Evolutionary conservation across 2,797 vertebrate species (phyloP).

Genomic region (Argentina silus): DNA sequence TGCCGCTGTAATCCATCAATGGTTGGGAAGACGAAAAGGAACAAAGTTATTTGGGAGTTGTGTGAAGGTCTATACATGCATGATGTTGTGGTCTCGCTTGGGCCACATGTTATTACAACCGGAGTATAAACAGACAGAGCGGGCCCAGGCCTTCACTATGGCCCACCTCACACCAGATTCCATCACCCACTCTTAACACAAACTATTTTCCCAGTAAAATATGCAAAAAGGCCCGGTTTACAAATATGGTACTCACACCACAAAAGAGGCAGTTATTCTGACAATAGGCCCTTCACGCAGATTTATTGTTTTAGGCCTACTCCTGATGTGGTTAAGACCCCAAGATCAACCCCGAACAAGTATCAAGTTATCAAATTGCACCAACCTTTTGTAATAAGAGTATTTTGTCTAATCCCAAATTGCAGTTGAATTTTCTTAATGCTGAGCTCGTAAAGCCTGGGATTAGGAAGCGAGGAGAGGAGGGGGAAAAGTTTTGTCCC

Average conservation of each 20-base stretch:
- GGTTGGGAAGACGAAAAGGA: slow-evolving; percentile 32
- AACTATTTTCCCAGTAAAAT: slow-evolving; percentile 53
- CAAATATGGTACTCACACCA: slow-evolving; percentile 65
- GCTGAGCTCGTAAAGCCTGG: slow-evolving; percentile 88
- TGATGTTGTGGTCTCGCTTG: slow-evolving; percentile 32
- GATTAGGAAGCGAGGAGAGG: slow-evolving; percentile 83
- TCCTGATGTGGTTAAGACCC: slow-evolving; percentile 70
- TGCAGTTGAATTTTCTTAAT: slow-evolving; percentile 88
- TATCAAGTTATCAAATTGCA: slow-evolving; percentile 86
- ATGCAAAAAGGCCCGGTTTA: slow-evolving; percentile 74
- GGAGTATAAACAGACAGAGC: slow-evolving; percentile 52
- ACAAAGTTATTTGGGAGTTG: slow-evolving; percentile 47
- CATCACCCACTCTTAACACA: slow-evolving; percentile 39
- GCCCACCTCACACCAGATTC: slow-evolving; percentile 50
- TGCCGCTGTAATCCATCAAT: slow-evolving; percentile 59
- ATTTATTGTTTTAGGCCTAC: slow-evolving; percentile 62
- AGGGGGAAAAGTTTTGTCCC: slow-evolving; percentile 80
- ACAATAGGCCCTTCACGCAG: slow-evolving; percentile 51
- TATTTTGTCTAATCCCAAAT: slow-evolving; percentile 94
- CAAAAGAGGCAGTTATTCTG: slow-evolving; percentile 61
- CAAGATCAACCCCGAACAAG: slow-evolving; percentile 76
- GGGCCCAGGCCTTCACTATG: slow-evolving; percentile 30
- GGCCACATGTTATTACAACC: slow-evolving; percentile 46
- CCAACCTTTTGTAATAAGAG: slow-evolving; percentile 83
- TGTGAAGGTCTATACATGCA: slow-evolving; percentile 41